A percentile compares a stretch with the other conserved stretches of the same genome.
phyloP scores from a whole-genome alignment of 2,888 invertebrate genomes.

The Drosophila robusta region DNA sequence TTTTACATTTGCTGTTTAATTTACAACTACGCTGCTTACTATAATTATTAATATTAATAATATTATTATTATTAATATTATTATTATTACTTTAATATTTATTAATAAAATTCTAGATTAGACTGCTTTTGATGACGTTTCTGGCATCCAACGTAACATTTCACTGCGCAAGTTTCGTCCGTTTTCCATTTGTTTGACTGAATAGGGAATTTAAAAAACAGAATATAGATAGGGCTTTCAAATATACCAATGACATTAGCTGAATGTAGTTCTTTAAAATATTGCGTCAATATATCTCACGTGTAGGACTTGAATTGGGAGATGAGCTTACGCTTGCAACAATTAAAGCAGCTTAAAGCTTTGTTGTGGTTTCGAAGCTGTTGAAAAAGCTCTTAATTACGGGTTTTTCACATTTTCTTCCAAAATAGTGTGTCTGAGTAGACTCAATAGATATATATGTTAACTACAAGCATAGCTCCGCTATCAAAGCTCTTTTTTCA shows the following conservation, averaged over 20 bases:
- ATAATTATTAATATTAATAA: conserved; percentile 54
- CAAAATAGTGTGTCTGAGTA: too few species aligned
- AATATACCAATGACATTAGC: conserved; percentile 20
- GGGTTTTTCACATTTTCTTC: too few species aligned
- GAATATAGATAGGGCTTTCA: not conserved
- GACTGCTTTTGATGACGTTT: conserved; percentile 85
- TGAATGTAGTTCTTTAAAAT: not conserved
- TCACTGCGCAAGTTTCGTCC: conserved; percentile 85
- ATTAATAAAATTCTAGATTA: conserved; percentile 81
- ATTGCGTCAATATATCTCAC: not conserved
- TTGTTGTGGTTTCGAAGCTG: too few species aligned
- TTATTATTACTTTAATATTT: conserved; percentile 64
- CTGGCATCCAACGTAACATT: conserved; percentile 85
- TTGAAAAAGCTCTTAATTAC: too few species aligned
- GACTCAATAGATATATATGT: too few species aligned
- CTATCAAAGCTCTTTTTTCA: too few species aligned
- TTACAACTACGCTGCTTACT: conserved; percentile 78
- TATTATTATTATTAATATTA: conserved; percentile 25
- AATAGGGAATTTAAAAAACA: not conserved
- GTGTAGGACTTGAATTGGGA: not conserved
- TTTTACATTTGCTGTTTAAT: conserved; percentile 70
- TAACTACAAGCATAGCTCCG: too few species aligned
- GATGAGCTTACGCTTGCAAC: too few species aligned
- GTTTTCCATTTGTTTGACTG: conserved; percentile 85
- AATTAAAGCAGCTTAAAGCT: not conserved